These are phyloP conservation scores for Hemicrepidius hirtus DNA, from an alignment of 2,888 invertebrate genomes.

Conservation along the genomic window DNA sequence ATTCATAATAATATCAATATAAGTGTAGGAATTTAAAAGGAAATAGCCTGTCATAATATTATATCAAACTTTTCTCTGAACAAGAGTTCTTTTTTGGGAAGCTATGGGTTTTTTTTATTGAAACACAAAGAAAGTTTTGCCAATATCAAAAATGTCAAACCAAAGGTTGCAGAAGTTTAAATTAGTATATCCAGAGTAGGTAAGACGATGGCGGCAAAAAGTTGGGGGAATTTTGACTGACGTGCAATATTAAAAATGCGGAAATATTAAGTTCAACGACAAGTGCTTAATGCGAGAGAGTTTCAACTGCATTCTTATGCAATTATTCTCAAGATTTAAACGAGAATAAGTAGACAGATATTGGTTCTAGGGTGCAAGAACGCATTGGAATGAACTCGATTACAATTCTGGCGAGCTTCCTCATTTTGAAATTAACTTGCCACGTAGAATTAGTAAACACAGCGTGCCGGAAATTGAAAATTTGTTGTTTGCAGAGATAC, in stretches of 20 bases:
- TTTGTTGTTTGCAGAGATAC: constrained; percentile 64
- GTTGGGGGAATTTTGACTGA: constrained; percentile 20
- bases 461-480: constrained; percentile 67
- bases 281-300: not conserved
- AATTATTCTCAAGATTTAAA: constrained; percentile 20
- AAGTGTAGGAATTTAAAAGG: constrained; percentile 8
- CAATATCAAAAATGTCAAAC: constrained; percentile 31
- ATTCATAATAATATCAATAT: not conserved
- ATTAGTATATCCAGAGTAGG: constrained; percentile 29
- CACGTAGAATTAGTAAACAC: constrained; percentile 63
- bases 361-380: constrained; percentile 18
- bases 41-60: constrained; percentile 14
- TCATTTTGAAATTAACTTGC: constrained; percentile 61
- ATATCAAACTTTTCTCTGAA: constrained; percentile 6
- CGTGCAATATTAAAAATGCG: constrained; percentile 22
- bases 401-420: constrained; percentile 57
- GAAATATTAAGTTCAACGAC: constrained; percentile 14
- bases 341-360: constrained; percentile 21
- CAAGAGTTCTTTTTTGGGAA: not conserved
- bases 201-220: constrained; percentile 7
- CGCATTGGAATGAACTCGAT: constrained; percentile 55
- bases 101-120: constrained; percentile 9
- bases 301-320: constrained; percentile 10
- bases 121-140: constrained; percentile 27
- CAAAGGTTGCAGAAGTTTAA: constrained; percentile 32